Evolutionary conservation across 2,888 invertebrate genomes (phyloP).

Genomic region (Stramonita haemastoma): DNA sequence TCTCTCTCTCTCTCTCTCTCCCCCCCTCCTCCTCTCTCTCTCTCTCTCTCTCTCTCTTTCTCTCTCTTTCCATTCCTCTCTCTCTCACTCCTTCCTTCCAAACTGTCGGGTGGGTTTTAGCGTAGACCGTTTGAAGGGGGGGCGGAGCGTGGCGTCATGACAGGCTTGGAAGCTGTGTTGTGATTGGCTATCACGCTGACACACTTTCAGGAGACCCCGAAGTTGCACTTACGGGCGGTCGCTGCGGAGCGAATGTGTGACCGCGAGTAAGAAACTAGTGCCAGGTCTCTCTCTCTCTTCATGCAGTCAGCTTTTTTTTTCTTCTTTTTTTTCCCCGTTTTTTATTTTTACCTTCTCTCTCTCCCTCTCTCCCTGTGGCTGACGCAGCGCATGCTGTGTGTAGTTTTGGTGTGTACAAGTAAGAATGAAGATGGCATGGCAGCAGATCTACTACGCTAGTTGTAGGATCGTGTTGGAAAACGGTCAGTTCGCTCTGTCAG

Average conservation of each 20-base stretch:
- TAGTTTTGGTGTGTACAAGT: neutral
- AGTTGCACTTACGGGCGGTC: neutral
- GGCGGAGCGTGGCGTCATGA: conserved; percentile 17
- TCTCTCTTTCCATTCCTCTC: neutral
- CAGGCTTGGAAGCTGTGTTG: neutral
- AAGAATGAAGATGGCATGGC: neutral
- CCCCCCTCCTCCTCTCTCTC: neutral
- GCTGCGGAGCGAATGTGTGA: conserved; percentile 1
- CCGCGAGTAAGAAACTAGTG: neutral
- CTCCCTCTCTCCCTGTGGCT: neutral
- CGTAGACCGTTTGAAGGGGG: neutral
- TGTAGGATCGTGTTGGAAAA: too few relatives aligned
- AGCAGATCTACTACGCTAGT: neutral
- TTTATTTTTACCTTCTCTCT: too few relatives aligned
- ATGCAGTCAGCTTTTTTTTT: too few relatives aligned
- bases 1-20: neutral
- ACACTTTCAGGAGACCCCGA: conserved; percentile 18
- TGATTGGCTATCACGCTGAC: conserved; percentile 32
- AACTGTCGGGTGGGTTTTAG: neutral
- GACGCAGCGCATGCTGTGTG: neutral
- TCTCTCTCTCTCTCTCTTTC: conserved; percentile 8
- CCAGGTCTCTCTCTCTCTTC: neutral
- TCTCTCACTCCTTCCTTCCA: neutral
- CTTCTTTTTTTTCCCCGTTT: too few relatives aligned
- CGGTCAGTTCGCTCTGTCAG: neutral